Base-by-base conservation (phyloP, 2,888 invertebrate species). In the Drosophila gaucha region DNA sequence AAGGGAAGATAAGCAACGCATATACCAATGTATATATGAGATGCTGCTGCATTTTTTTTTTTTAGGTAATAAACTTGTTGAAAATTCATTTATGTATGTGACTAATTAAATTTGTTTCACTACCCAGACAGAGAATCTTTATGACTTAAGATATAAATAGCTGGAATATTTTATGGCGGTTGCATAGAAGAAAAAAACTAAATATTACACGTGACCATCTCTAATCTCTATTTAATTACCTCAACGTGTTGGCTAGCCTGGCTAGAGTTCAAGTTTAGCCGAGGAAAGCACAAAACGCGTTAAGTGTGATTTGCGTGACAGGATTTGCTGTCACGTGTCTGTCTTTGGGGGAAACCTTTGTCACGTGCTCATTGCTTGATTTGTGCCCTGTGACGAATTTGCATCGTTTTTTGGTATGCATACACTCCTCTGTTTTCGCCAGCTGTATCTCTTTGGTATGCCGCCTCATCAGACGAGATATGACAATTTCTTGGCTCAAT, bases 401-500 rank as follows among this genome's bases (percentile, higher is more conserved):
- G 30, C 14, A 56, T 44, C 28, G 10, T 26, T 50, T 26, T 49
- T 28, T 14, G 28, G 43, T 18, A 2, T 12, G n/a, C 22, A n/a
- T 9, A 38, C 22, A n/a, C 14, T 16, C 5, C 24, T 16, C 16
- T n/a, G 10, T 22, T 26, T 4, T 14, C 4, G 18, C 10, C n/a
- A n/a, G 10, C 9, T 14, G 6, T 39, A 20, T 62, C 50, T 38
- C 56, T 73, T 73, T 65, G 54, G 50, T 39, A 47, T 64, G 75
- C 67, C 73, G 77, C 65, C 57, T 63, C 80, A 39, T 63, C 77
- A 58, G 41, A 50, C 28, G 14, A 20, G 56, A 51, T 74, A 66
- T 84, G 84, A 78, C 85, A 84, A 84, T 84, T 85, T 67, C 74
- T 59, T 60, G 64, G 49, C 36, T 62, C 38, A 55, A 36, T 50